phyloP scores from a whole-genome alignment of 2,113 vertebrate genomes.

The Rhea americana region DNA sequence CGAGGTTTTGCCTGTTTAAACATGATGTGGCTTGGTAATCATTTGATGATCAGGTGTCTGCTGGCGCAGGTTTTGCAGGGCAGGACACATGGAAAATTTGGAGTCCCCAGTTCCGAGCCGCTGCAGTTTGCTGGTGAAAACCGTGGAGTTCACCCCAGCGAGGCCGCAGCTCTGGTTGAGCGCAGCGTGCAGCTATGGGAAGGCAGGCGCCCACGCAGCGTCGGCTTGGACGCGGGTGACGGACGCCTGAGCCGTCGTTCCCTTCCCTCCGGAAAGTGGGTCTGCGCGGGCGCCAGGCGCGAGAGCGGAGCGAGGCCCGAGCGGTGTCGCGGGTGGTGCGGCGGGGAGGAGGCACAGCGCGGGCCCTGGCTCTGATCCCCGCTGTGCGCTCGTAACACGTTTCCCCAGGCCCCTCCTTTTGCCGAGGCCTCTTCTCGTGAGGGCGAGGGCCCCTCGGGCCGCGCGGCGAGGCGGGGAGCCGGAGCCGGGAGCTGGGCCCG shows the following conservation, averaged over 20 bases:
- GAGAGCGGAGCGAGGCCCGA: rapidly evolving
- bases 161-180: neutral
- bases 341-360: neutral
- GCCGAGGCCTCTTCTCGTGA: neutral
- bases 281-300: neutral
- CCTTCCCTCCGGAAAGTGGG: neutral
- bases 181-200: neutral
- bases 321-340: neutral
- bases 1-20: neutral
- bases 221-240: neutral
- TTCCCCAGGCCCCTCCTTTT: neutral
- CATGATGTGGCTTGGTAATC: neutral
- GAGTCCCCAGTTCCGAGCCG: neutral
- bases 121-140: neutral
- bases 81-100: neutral
- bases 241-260: neutral
- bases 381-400: neutral
- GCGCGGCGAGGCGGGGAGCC: no score
- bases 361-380: neutral
- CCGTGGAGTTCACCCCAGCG: neutral
- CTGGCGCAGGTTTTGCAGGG: neutral
- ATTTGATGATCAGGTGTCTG: neutral
- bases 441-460: no score
- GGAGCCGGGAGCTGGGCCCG: neutral
- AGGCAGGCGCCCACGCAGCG: neutral